Percentiles rank a stretch among this genome's conserved stretches.
phyloP scores from a whole-genome alignment of 2,888 invertebrate species.

The Nysson spinosus region DNA sequence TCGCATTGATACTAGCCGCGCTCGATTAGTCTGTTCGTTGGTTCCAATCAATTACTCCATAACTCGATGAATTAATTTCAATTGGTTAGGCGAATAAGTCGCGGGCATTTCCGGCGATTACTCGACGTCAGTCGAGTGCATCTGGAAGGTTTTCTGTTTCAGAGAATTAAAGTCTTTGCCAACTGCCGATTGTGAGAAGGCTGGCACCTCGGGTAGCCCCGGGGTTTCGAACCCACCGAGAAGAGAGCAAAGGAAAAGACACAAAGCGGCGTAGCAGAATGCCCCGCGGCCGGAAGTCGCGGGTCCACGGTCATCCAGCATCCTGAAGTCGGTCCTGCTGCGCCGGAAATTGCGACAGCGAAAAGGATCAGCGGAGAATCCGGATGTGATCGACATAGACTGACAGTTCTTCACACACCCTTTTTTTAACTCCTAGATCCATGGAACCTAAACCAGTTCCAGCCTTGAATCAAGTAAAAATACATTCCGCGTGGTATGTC shows the following conservation, averaged over 20 bases:
- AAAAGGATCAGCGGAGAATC: constrained; percentile 67
- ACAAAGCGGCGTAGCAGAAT: constrained; percentile 83
- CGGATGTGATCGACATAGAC: constrained; percentile 60
- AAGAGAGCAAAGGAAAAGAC: constrained; percentile 83
- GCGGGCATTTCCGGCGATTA: too few relatives aligned
- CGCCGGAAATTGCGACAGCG: constrained; percentile 70
- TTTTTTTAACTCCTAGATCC: constrained; percentile 21
- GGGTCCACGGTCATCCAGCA: constrained; percentile 70
- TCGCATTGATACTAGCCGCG: too few relatives aligned
- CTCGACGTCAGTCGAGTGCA: too few relatives aligned
- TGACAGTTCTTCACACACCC: constrained; percentile 47
- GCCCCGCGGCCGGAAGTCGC: constrained; percentile 74
- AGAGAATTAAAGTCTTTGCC: constrained; percentile 84
- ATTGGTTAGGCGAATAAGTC: too few relatives aligned
- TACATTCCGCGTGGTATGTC: constrained; percentile 37
- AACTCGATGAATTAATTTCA: too few relatives aligned
- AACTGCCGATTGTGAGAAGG: constrained; percentile 77
- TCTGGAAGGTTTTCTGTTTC: constrained; percentile 30
- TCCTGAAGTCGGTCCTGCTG: constrained; percentile 71
- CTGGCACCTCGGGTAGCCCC: constrained; percentile 53
- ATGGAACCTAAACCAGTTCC: constrained; percentile 18
- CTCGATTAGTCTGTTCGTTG: too few relatives aligned
- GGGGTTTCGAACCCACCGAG: constrained; percentile 61
- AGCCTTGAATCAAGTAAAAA: constrained; percentile 18
- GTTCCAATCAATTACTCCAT: too few relatives aligned